A percentile compares a stretch with the other conserved stretches of the same genome.
Evolutionary conservation across 2,888 invertebrate genomes (phyloP).

Genomic region (Diaphora mendica): DNA sequence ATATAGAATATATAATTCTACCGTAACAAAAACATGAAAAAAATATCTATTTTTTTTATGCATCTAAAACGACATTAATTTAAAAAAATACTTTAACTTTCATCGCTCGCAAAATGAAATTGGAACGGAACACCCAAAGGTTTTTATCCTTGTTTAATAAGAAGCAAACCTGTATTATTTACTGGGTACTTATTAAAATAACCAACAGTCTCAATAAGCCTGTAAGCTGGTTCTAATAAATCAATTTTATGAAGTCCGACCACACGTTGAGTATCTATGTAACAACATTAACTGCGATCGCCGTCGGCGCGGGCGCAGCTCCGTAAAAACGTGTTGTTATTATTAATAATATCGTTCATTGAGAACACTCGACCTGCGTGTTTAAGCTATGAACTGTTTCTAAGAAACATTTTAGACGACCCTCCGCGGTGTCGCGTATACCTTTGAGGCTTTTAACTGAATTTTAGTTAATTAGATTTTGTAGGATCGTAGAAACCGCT

Average conservation of each 20-base stretch:
- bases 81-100: background rate
- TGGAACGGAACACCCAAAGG: background rate
- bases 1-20: too few species aligned
- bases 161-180: constrained; percentile 1
- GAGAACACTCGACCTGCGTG: constrained; percentile 57
- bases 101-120: background rate
- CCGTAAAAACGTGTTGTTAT: constrained; percentile 82
- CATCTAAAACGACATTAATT: background rate
- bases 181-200: constrained; percentile 14
- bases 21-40: background rate
- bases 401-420: constrained; percentile 54
- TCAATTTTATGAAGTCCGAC: constrained; percentile 32
- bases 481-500: background rate
- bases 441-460: constrained; percentile 1
- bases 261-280: constrained; percentile 63
- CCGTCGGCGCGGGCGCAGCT: constrained; percentile 78
- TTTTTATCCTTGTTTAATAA: background rate
- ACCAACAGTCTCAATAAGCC: constrained; percentile 19
- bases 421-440: constrained; percentile 53
- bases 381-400: constrained; percentile 56
- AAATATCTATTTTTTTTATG: background rate
- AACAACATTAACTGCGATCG: constrained; percentile 63
- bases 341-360: constrained; percentile 81
- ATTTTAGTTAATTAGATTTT: background rate
- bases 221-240: constrained; percentile 13